phyloP scores from a whole-genome alignment of 2,888 invertebrate genomes.

The Spialia ferax region DNA sequence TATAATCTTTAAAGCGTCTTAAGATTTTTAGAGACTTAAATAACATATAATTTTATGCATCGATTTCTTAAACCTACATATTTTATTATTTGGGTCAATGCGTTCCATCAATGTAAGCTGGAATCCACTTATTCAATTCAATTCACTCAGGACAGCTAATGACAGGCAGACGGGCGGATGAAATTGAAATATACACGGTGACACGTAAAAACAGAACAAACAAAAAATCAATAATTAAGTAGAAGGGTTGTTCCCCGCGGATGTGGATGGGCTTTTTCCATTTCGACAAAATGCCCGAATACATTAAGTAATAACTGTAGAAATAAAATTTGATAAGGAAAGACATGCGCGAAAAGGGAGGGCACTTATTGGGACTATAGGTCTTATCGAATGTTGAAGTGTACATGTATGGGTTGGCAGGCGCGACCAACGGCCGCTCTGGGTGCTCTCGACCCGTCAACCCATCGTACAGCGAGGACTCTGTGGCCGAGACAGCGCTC shows the following conservation, averaged over 20 bases:
- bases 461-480: slow-evolving; percentile 93
- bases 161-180: slow-evolving; percentile 62
- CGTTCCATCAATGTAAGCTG: too few relatives aligned
- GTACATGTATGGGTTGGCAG: slow-evolving; percentile 82
- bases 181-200: slow-evolving; percentile 46
- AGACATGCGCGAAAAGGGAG: slow-evolving; percentile 3
- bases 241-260: slow-evolving; percentile 28
- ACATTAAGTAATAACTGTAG: slow-evolving; percentile 1
- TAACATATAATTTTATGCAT: too few relatives aligned
- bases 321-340: slow-evolving; percentile 13
- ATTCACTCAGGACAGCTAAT: slow-evolving; percentile 37
- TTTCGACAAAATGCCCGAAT: slow-evolving; percentile 6
- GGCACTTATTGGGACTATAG: slow-evolving; percentile 30
- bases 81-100: too few relatives aligned
- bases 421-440: slow-evolving; percentile 75
- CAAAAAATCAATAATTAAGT: slow-evolving; percentile 35
- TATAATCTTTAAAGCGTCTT: too few relatives aligned
- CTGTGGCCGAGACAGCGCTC: slow-evolving; percentile 92
- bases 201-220: slow-evolving; percentile 31
- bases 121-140: too few relatives aligned
- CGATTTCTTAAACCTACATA: too few relatives aligned
- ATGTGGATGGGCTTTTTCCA: slow-evolving; percentile 9
- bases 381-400: slow-evolving; percentile 66
- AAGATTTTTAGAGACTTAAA: too few relatives aligned
- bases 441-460: slow-evolving; percentile 80